phyloP scores from a whole-genome alignment of 1,140 invertebrate genomes.

The Zeugodacus cucurbitae region DNA sequence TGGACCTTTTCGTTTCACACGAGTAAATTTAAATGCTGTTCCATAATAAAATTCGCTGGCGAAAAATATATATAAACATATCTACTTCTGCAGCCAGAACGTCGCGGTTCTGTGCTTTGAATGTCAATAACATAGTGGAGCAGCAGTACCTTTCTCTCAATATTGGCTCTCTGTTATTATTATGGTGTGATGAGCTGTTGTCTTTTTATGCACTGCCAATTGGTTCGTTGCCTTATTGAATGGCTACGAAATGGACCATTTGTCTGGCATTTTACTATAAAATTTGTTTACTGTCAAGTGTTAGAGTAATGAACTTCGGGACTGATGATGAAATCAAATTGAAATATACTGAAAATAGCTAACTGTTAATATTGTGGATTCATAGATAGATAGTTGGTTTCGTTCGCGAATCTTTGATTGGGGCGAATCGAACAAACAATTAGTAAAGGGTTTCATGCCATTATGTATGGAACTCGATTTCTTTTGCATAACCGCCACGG shows the following conservation, averaged over 20 bases:
- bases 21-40: not conserved
- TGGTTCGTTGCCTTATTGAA: slow-evolving; percentile 24
- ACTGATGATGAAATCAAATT: too few relatives aligned
- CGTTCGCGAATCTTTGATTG: too few relatives aligned
- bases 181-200: not conserved
- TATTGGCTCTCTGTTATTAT: not conserved
- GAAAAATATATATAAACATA: not conserved
- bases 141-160: not conserved
- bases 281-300: not conserved
- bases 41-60: not conserved
- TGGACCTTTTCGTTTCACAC: not conserved
- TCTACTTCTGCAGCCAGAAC: not conserved
- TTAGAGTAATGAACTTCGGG: not conserved
- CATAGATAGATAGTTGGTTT: too few relatives aligned
- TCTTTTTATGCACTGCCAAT: not conserved
- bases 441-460: too few relatives aligned
- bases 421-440: too few relatives aligned
- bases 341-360: too few relatives aligned
- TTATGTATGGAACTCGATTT: too few relatives aligned
- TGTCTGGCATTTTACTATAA: not conserved
- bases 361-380: too few relatives aligned
- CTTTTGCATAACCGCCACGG: too few relatives aligned
- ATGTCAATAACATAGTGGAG: not conserved
- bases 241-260: not conserved
- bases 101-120: not conserved